Conservation (phyloP, 1,140 invertebrate species). For the Meloidogyne exigua region DNA sequence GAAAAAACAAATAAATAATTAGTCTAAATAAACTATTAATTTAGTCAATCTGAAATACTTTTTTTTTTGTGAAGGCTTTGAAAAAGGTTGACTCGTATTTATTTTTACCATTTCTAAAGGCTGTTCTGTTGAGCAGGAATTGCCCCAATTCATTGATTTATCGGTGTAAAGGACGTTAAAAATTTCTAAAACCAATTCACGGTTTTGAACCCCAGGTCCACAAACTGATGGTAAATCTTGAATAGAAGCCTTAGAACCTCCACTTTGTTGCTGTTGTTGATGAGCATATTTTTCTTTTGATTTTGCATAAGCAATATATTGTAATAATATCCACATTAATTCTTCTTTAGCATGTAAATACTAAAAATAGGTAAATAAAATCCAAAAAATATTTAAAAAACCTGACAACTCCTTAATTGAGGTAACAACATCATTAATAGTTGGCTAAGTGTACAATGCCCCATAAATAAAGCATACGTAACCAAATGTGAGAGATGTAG, state of each 20-base stretch:
- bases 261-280: slow-evolving; percentile 26
- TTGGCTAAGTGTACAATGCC: slow-evolving; percentile 23
- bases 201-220: slow-evolving; percentile 11
- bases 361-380: neutral
- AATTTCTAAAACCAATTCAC: slow-evolving; percentile 40
- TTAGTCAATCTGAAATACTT: too few species aligned
- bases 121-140: slow-evolving; percentile 22
- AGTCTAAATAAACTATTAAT: too few species aligned
- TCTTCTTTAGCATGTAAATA: slow-evolving; percentile 38
- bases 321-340: slow-evolving; percentile 49
- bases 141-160: slow-evolving; percentile 28
- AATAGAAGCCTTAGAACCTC: neutral
- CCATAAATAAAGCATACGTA: slow-evolving; percentile 40
- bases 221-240: neutral
- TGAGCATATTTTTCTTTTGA: slow-evolving; percentile 18
- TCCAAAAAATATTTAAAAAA: neutral
- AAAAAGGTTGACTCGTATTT: too few species aligned
- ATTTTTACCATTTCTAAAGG: slow-evolving; percentile 23
- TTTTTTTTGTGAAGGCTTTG: too few species aligned
- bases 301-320: slow-evolving; percentile 42
- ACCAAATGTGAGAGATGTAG: slow-evolving; percentile 43
- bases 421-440: slow-evolving; percentile 32
- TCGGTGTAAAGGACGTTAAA: slow-evolving; percentile 48
- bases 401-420: slow-evolving; percentile 40
- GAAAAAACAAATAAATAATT: too few species aligned